Evolutionary conservation across 1,140 invertebrate genomes (phyloP).

Genomic region (Pantala flavescens): DNA sequence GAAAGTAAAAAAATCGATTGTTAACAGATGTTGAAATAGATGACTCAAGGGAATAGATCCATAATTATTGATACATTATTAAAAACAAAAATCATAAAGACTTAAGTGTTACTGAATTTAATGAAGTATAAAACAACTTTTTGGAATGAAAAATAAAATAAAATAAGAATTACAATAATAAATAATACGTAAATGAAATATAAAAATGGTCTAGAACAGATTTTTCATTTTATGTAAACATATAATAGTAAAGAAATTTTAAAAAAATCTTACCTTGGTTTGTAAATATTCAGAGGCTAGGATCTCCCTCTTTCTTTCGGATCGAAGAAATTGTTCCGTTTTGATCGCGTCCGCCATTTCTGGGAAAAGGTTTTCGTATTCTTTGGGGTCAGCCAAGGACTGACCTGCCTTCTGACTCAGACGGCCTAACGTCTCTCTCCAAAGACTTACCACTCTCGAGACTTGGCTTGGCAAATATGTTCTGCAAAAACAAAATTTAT

Average conservation of each 20-base stretch:
- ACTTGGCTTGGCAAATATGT: constrained; percentile 91
- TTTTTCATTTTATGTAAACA: too few relatives aligned
- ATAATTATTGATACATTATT: background rate
- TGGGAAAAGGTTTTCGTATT: constrained; percentile 96
- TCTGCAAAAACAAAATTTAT: constrained; percentile 33
- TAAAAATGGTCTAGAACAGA: too few relatives aligned
- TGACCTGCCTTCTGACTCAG: constrained; percentile 81
- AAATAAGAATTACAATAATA: constrained; percentile 6
- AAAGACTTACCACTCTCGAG: constrained; percentile 66
- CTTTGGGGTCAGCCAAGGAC: constrained; percentile 85
- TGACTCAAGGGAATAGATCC: too few relatives aligned
- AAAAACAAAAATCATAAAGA: background rate
- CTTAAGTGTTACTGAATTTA: too few relatives aligned
- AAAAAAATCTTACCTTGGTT: constrained; percentile 31
- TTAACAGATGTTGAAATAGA: background rate
- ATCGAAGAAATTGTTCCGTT: constrained; percentile 56
- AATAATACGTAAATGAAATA: background rate
- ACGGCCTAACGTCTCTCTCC: constrained; percentile 63
- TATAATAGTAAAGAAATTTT: background rate
- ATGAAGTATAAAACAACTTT: background rate
- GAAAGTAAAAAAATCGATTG: constrained; percentile 27
- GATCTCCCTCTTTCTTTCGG: constrained; percentile 38
- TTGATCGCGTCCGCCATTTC: constrained; percentile 65
- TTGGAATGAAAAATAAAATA: constrained; percentile 14
- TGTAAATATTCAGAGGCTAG: constrained; percentile 43